Evolutionary conservation across 1,140 invertebrate genomes (phyloP).

Genomic region (Magallana angulata): DNA sequence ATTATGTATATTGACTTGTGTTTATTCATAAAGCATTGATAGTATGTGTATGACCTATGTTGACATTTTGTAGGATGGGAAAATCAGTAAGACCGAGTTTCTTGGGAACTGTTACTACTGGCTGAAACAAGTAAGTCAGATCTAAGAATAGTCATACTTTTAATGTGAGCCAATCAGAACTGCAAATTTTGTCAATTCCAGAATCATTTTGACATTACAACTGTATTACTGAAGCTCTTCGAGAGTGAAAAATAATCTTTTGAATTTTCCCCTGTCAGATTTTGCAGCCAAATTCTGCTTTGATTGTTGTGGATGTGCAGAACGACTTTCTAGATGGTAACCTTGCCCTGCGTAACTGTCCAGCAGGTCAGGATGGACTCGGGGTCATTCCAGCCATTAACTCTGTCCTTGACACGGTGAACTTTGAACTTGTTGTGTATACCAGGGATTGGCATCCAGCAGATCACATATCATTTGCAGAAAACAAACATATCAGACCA

Average conservation of each 20-base stretch:
- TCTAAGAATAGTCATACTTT: too few species aligned
- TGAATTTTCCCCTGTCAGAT: slow-evolving; percentile 81
- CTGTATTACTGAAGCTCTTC: too few species aligned
- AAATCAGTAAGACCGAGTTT: slow-evolving; percentile 91
- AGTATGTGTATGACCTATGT: too few species aligned
- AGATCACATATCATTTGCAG: slow-evolving; percentile 97
- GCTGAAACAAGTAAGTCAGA: slow-evolving; percentile 78
- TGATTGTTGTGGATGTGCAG: slow-evolving; percentile 97
- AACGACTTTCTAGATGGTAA: slow-evolving; percentile 98
- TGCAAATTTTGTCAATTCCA: too few species aligned
- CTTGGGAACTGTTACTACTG: slow-evolving; percentile 81
- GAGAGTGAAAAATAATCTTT: background rate
- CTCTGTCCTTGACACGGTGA: slow-evolving; percentile 88
- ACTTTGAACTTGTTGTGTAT: slow-evolving; percentile 96
- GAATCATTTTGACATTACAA: too few species aligned
- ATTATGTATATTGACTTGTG: too few species aligned
- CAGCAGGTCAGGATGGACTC: slow-evolving; percentile 89
- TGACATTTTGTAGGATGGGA: slow-evolving; percentile 83
- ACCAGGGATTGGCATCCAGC: slow-evolving; percentile 98
- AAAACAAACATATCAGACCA: slow-evolving; percentile 83
- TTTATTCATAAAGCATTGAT: too few species aligned
- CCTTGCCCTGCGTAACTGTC: slow-evolving; percentile 94
- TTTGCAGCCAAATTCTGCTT: slow-evolving; percentile 90
- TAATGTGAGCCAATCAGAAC: too few species aligned
- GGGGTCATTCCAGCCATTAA: slow-evolving; percentile 90